phyloP scores from a whole-genome alignment of 2,797 vertebrate species.

The Pseudochromis fuscus region DNA sequence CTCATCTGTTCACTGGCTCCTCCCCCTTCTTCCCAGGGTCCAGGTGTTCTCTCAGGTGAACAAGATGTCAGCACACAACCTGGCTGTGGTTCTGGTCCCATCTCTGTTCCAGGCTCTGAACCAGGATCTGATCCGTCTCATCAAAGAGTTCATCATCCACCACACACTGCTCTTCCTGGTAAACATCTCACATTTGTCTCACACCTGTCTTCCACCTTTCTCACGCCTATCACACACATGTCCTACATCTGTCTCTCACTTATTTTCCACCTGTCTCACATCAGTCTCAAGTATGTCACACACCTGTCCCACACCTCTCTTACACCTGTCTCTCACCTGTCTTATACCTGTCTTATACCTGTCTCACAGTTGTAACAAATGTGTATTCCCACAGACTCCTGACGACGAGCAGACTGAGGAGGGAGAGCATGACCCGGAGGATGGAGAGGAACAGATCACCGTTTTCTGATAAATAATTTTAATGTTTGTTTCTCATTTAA shows the following conservation, averaged over 20 bases:
- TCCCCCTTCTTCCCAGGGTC: slow-evolving; percentile 68
- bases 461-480: slow-evolving; percentile 40
- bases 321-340: not conserved
- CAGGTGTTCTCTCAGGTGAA: slow-evolving; percentile 83
- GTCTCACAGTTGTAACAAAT: too few species aligned
- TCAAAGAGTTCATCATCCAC: slow-evolving; percentile 83
- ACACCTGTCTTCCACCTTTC: slow-evolving; percentile 58
- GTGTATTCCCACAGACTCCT: too few species aligned
- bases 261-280: not conserved
- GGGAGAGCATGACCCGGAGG: not conserved
- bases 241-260: not conserved
- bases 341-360: not conserved
- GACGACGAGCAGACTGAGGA: slow-evolving; percentile 58
- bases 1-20: slow-evolving; percentile 7
- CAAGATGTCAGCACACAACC: slow-evolving; percentile 84
- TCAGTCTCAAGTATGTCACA: not conserved
- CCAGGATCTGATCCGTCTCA: slow-evolving; percentile 76
- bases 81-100: slow-evolving; percentile 84
- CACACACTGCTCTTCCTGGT: slow-evolving; percentile 81
- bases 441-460: slow-evolving; percentile 55
- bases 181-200: not conserved
- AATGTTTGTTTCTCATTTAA: too few species aligned
- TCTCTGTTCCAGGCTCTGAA: slow-evolving; percentile 80
- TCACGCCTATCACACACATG: not conserved
- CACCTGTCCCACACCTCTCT: not conserved